phyloP scores from a whole-genome alignment of 2,113 vertebrate genomes.

The Mohoua ochrocephala region DNA sequence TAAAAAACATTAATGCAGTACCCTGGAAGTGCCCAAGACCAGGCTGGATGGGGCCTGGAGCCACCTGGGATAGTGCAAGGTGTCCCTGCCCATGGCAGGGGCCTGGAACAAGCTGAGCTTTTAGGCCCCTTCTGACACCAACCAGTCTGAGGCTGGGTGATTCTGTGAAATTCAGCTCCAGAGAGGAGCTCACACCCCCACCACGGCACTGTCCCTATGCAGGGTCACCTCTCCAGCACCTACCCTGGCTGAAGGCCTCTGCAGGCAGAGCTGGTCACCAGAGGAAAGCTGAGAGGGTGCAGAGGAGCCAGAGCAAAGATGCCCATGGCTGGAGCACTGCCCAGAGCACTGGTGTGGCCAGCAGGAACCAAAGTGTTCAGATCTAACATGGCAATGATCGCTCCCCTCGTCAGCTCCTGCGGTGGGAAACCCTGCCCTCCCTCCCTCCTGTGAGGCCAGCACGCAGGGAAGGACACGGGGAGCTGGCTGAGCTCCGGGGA shows the following conservation, averaged over 20 bases:
- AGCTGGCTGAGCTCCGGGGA: neutral
- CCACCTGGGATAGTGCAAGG: neutral
- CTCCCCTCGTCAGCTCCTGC: neutral
- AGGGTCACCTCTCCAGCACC: neutral
- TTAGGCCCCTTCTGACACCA: neutral
- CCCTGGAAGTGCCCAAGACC: neutral
- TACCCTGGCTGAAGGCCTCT: neutral
- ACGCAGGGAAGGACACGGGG: neutral
- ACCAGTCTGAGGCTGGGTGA: neutral
- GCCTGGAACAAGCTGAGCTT: neutral
- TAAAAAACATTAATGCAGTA: neutral
- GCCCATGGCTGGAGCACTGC: neutral
- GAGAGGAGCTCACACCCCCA: neutral
- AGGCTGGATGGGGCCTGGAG: neutral
- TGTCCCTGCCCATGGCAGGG: neutral
- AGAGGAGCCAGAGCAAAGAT: neutral
- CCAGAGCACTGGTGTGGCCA: neutral
- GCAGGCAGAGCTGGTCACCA: neutral
- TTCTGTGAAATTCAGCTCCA: neutral
- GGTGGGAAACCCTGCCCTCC: neutral
- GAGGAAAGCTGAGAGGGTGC: neutral
- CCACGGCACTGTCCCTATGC: fast-evolving
- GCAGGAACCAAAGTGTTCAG: neutral
- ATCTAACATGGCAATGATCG: fast-evolving
- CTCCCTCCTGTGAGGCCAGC: neutral